Base-by-base conservation (phyloP, 2,888 invertebrate genomes). In the Linnaemya tessellans region DNA sequence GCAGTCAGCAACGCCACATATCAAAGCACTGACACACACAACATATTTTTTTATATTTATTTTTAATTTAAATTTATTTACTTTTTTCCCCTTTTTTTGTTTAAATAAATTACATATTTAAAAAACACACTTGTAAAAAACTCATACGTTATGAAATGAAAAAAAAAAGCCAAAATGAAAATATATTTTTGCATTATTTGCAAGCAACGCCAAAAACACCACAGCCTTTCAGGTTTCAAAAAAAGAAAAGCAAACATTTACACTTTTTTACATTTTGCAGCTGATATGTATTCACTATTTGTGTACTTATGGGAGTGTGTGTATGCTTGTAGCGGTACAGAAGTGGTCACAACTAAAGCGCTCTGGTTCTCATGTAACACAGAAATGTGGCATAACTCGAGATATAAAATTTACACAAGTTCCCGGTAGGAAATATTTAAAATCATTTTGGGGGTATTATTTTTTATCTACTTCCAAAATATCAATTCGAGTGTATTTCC, bases 131-230 rank as follows among this genome's bases (percentile, higher is more conserved):
- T 43, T 20, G 9, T 51, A 79, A 64, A 79, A 74, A 74, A 80
- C 30, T 46, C 73, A 65, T 38, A 35, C 4, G 43, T 18, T 35
- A 74, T 60, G 13, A 71, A 58, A 68, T 60, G 15, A 46, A 62
- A 68, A 20, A 70, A 75, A 71, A 78, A 65, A 18, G 43, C 18
- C 13, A 18, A 54, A 79, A 64, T 22, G n/a, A 68, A 75, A 75
- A 78, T 64, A 67, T 56, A 43, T 80, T 75, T 82, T 65, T 58
- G 46, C 54, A 56, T 82, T 85, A 71, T 74, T 85, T 82, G 81
- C 79, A 85, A 82, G 75, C 74, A 70, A 51, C 51, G 65, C 58
- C 46, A 58, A 81, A 81, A 73, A 54, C 71, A 71, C 65, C 35
- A 49, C 38, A 70, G 67, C 65, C 46, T 71, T 74, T 71, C 43